A percentile compares a stretch with the other conserved stretches of the same genome.
Evolutionary conservation across 2,113 vertebrate species (phyloP).

Genomic region (Sarotherodon lohbergeri): DNA sequence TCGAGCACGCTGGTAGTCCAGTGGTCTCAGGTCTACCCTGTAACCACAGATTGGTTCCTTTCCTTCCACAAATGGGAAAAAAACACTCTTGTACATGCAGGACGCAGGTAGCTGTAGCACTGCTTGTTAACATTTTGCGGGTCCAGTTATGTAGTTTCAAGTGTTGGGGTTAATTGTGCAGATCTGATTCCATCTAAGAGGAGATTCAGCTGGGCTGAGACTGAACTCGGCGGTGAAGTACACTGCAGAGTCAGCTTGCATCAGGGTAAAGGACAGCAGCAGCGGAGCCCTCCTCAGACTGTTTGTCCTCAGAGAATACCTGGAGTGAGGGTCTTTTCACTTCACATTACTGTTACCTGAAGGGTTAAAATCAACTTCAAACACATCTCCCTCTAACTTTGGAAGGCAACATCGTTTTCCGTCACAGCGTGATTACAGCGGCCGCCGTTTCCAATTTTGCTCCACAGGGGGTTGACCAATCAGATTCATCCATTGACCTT

Average conservation of each 20-base stretch:
- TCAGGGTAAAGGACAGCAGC: slow-evolving; percentile 16
- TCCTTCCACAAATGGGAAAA: not conserved
- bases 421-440: slow-evolving; percentile 62
- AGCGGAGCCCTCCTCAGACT: not conserved
- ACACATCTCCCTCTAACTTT: slow-evolving; percentile 14
- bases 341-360: slow-evolving; percentile 51
- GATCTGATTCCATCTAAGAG: slow-evolving; percentile 51
- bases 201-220: not conserved
- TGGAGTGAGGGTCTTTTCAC: slow-evolving; percentile 46
- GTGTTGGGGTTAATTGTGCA: slow-evolving; percentile 60
- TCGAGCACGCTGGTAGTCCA: not conserved
- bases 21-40: not conserved
- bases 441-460: slow-evolving; percentile 55
- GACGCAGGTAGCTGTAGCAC: not conserved
- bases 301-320: slow-evolving; percentile 8
- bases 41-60: not conserved
- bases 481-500: slow-evolving; percentile 64
- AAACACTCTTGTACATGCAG: not conserved
- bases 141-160: slow-evolving; percentile 9
- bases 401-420: slow-evolving; percentile 15
- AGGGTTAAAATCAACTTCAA: slow-evolving; percentile 60
- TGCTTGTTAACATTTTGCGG: not conserved
- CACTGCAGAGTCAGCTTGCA: slow-evolving; percentile 16
- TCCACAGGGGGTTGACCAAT: slow-evolving; percentile 65
- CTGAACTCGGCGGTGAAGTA: not conserved